A percentile compares a stretch with the other conserved stretches of the same genome.
These are phyloP conservation scores for Taenaris catops DNA, from an alignment of 2,888 invertebrate genomes.

Conservation along the genomic window DNA sequence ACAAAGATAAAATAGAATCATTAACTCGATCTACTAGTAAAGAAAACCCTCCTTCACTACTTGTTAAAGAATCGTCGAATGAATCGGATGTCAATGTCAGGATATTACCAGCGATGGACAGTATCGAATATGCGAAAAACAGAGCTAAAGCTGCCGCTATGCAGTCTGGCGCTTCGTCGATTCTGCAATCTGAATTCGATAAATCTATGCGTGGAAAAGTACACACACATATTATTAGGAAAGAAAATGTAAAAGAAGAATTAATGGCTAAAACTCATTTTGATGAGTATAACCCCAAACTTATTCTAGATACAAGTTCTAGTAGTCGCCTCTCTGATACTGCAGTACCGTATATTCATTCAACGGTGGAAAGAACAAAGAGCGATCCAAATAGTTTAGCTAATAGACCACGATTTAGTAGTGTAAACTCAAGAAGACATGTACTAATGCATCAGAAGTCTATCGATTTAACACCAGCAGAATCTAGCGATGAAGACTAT, in stretches of 20 bases:
- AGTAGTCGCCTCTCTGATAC: slow-evolving; percentile 72
- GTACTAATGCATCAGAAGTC: slow-evolving; percentile 92
- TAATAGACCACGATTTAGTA: slow-evolving; percentile 85
- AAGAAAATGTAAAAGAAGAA: slow-evolving; percentile 81
- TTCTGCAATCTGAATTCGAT: slow-evolving; percentile 82
- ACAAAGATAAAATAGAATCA: slow-evolving; percentile 87
- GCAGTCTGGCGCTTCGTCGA: slow-evolving; percentile 68
- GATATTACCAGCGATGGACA: slow-evolving; percentile 73
- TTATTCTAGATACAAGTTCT: slow-evolving; percentile 75
- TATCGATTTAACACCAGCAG: slow-evolving; percentile 90
- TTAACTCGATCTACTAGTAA: slow-evolving; percentile 79
- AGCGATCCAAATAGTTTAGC: slow-evolving; percentile 91
- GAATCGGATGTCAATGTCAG: slow-evolving; percentile 73
- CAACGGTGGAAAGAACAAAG: slow-evolving; percentile 90
- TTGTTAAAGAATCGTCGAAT: slow-evolving; percentile 72
- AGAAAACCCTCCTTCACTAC: slow-evolving; percentile 50
- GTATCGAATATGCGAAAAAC: slow-evolving; percentile 77
- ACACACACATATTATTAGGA: slow-evolving; percentile 63
- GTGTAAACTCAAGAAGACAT: slow-evolving; percentile 87
- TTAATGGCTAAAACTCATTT: slow-evolving; percentile 83
- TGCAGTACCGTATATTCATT: slow-evolving; percentile 81
- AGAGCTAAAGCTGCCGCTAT: slow-evolving; percentile 66
- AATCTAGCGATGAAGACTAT: slow-evolving; percentile 91
- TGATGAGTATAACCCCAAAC: slow-evolving; percentile 86
- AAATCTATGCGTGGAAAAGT: slow-evolving; percentile 70